Evolutionary conservation across 2,113 vertebrate genomes (phyloP), one percentile per base, ranked within the genome.

Genomic region (Puntigrus tetrazona): DNA sequence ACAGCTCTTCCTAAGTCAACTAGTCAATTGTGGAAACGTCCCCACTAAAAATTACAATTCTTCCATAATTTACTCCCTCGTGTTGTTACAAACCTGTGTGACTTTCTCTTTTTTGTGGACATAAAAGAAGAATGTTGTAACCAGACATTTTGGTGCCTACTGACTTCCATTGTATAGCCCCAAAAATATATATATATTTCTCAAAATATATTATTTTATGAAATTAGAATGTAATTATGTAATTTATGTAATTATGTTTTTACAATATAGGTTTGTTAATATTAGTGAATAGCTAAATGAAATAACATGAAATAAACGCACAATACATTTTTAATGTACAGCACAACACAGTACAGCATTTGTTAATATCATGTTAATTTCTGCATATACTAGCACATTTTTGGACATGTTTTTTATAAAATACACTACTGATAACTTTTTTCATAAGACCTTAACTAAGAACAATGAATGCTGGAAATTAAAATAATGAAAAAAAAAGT

Each of bases 1-100:
- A 59, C 81, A 69, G 45, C 31, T 74, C 55, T 27, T 45, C 7
- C 29, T 61, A 52, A 84, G 43, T 78, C 73, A 31, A 78, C 65
- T 45, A 77, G 34, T 65, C 43, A 41, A 34, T 43, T 41, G 45
- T 47, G 52, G 55, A 65, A 16, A 70, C 18, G 0, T 78, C 22
- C 16, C 73, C 52, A 22, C 6, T 22, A 20, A 52, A 20, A 52
- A 52, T 52, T 1, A 52, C 16, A 52, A 72, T 34, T 63, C 59
- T 67, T 16, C 8, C 31, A 67, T 67, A 16, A 67, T 36, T 67
- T 67, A 67, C 31, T 67, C 63, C 7, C 7, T 20, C 16, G 36
- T 65, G 29, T 65, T 29, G 7, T 34, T 34, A 0, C 29, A 65
- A 65, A 31, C 61, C 27, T 63, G 13, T 27, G 14, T 4, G 7